Conservation (phyloP, 2,888 invertebrate genomes). For the Sepioteuthis lessoniana region DNA sequence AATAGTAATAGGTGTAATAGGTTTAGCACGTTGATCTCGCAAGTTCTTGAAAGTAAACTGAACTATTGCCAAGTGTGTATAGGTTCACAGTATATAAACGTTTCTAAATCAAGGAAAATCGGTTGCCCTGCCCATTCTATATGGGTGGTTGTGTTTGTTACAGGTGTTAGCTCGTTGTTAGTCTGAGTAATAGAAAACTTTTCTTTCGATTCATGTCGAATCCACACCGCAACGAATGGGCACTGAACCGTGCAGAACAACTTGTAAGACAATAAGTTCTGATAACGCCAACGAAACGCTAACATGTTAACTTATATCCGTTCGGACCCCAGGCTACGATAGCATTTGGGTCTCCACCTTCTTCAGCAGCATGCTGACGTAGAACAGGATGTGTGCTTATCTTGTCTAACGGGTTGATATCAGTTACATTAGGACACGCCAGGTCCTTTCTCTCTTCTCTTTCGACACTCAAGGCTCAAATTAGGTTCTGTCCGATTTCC, state of each 20-base stretch:
- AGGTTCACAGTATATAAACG: no score
- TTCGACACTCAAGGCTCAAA: neutral
- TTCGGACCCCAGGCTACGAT: neutral
- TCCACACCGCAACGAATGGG: neutral
- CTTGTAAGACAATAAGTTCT: neutral
- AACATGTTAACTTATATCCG: neutral
- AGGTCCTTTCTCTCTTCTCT: neutral
- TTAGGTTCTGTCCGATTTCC: neutral
- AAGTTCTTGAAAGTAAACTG: neutral
- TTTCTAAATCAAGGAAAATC: no score
- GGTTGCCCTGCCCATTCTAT: neutral
- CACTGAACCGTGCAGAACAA: neutral
- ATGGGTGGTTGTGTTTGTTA: neutral
- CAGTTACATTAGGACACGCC: neutral
- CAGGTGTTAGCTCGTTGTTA: neutral
- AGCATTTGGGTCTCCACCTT: neutral
- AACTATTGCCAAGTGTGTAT: neutral
- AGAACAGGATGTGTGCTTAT: neutral
- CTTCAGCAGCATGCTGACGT: neutral
- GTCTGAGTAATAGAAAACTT: neutral
- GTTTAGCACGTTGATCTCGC: no score
- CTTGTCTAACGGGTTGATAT: neutral
- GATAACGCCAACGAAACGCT: neutral
- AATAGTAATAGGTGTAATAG: no score
- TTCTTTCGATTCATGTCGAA: neutral